A percentile compares a stretch with the other conserved stretches of the same genome.
These are phyloP conservation scores for Phrynosoma blainvillii DNA, from an alignment of 2,113 vertebrate species.

Conservation along the genomic window DNA sequence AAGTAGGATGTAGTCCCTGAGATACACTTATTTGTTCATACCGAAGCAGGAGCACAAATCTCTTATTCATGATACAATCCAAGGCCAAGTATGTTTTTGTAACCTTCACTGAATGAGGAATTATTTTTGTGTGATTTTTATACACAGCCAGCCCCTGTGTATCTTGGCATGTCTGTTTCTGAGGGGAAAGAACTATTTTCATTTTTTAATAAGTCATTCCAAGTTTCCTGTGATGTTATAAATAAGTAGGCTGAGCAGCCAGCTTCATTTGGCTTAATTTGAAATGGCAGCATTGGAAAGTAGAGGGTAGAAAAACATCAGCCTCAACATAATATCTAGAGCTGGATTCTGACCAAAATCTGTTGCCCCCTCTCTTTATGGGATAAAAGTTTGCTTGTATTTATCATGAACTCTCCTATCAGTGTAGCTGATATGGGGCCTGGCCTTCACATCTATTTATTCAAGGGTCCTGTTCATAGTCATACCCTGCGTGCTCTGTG, in stretches of 20 bases:
- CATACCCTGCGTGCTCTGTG: conserved; percentile 21
- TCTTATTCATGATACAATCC: conserved; percentile 56
- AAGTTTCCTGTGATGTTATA: conserved; percentile 83
- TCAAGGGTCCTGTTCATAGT: conserved; percentile 51
- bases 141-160: conserved; percentile 73
- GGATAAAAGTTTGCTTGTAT: conserved; percentile 40
- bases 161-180: conserved; percentile 78
- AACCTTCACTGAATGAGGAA: conserved; percentile 67
- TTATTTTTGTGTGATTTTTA: conserved; percentile 61
- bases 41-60: background rate
- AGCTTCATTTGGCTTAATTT: conserved; percentile 79
- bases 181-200: conserved; percentile 78
- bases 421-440: conserved; percentile 59
- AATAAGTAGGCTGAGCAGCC: conserved; percentile 76
- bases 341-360: conserved; percentile 70
- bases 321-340: conserved; percentile 68
- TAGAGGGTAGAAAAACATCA: conserved; percentile 63
- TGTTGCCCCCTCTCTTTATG: conserved; percentile 51
- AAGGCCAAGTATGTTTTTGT: conserved; percentile 75
- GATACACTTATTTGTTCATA: conserved; percentile 20
- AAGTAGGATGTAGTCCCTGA: background rate
- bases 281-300: conserved; percentile 75
- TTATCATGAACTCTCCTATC: conserved; percentile 65
- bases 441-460: conserved; percentile 63
- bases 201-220: conserved; percentile 79